A percentile compares a stretch with the other conserved stretches of the same genome.
phyloP scores from a whole-genome alignment of 2,888 invertebrate genomes.

The Caenorhabditis sp. region DNA sequence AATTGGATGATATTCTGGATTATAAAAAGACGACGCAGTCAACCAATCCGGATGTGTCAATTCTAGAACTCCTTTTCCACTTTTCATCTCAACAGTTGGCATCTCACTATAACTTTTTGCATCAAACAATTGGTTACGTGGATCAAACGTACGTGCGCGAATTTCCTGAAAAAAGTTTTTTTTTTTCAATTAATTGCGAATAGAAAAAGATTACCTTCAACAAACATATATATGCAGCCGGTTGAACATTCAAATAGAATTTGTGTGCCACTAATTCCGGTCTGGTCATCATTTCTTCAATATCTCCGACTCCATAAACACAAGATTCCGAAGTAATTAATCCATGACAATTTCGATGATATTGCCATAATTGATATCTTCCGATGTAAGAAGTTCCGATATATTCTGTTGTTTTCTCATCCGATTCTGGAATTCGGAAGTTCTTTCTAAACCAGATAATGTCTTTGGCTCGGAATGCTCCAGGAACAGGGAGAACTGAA shows the following conservation, averaged over 20 bases:
- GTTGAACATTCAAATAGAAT: slow-evolving; percentile 31
- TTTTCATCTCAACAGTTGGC: slow-evolving; percentile 29
- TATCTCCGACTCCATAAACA: slow-evolving; percentile 31
- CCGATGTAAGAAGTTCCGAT: slow-evolving; percentile 27
- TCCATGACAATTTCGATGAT: slow-evolving; percentile 11
- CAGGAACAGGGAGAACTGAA: slow-evolving; percentile 25
- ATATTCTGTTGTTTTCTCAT: slow-evolving; percentile 10
- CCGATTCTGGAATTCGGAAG: slow-evolving; percentile 4
- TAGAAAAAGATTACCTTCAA: slow-evolving; percentile 16
- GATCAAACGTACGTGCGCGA: slow-evolving; percentile 7
- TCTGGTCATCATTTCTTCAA: slow-evolving; percentile 17
- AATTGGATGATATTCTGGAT: slow-evolving; percentile 1
- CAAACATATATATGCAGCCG: slow-evolving; percentile 38
- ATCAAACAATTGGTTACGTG: slow-evolving; percentile 8
- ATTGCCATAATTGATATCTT: slow-evolving; percentile 38
- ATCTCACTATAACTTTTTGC: slow-evolving; percentile 31
- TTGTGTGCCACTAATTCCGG: slow-evolving; percentile 43
- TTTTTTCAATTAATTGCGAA: no score
- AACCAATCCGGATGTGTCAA: slow-evolving; percentile 34
- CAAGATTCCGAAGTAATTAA: slow-evolving; percentile 6
- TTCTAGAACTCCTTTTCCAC: slow-evolving; percentile 17
- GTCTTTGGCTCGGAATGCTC: slow-evolving; percentile 21
- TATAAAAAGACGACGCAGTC: slow-evolving; percentile 15
- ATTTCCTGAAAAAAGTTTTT: slow-evolving; percentile 16
- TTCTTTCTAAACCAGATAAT: slow-evolving; percentile 23